Evolutionary conservation across 2,797 vertebrate genomes (phyloP).

Genomic region (Galaxias olidus): DNA sequence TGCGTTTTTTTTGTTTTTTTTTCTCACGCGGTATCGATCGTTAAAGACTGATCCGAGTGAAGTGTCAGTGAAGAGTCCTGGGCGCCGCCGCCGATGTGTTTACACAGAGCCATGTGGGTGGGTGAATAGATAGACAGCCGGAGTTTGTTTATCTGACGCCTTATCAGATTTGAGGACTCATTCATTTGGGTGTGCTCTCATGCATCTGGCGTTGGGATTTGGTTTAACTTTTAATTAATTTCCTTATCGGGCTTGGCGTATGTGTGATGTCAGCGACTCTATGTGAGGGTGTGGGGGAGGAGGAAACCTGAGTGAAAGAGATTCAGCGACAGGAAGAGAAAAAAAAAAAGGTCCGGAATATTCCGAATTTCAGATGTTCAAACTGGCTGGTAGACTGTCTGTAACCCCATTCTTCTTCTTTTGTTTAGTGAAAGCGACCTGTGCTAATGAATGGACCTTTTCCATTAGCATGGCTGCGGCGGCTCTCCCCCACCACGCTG

Average conservation of each 20-base stretch:
- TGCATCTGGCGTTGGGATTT: conserved; percentile 39
- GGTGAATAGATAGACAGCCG: conserved; percentile 25
- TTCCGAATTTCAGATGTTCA: too few relatives aligned
- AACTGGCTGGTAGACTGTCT: too few relatives aligned
- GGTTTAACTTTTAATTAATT: conserved; percentile 37
- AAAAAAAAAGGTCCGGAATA: too few relatives aligned
- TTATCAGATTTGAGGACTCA: conserved; percentile 34
- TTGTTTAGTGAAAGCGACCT: too few relatives aligned
- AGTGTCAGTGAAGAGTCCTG: too few relatives aligned
- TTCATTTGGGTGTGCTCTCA: conserved; percentile 38
- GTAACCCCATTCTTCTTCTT: too few relatives aligned
- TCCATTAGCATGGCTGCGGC: not conserved
- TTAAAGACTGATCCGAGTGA: too few relatives aligned
- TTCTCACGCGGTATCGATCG: too few relatives aligned
- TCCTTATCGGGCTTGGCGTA: conserved; percentile 33
- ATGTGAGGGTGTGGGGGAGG: not conserved
- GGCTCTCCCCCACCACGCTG: not conserved
- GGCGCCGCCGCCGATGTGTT: too few relatives aligned
- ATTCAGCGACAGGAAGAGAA: too few relatives aligned
- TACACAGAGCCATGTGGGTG: not conserved
- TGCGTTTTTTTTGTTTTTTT: too few relatives aligned
- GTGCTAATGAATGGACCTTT: not conserved
- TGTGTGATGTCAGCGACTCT: conserved; percentile 19
- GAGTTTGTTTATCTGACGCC: conserved; percentile 25
- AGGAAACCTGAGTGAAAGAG: not conserved